Evolutionary conservation across 2,888 invertebrate genomes (phyloP).

Genomic region (Thera obeliscata): DNA sequence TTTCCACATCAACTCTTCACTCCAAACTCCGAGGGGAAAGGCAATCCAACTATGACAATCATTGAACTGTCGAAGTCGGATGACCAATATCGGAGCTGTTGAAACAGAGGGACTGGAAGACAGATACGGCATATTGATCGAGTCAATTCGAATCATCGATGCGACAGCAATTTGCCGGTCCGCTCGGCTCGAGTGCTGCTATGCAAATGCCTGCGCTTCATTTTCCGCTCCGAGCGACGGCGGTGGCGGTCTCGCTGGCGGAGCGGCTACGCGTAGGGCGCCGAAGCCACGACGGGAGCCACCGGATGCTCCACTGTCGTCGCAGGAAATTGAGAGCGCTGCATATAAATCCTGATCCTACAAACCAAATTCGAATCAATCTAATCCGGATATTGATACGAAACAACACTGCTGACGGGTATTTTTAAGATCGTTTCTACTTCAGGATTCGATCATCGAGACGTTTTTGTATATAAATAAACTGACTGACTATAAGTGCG

Average conservation of each 20-base stretch:
- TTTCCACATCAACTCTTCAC: slow-evolving; percentile 33
- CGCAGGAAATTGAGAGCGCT: slow-evolving; percentile 83
- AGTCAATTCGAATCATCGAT: slow-evolving; percentile 77
- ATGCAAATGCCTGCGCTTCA: slow-evolving; percentile 80
- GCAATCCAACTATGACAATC: slow-evolving; percentile 32
- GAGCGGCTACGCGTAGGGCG: slow-evolving; percentile 36
- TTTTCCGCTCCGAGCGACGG: slow-evolving; percentile 71
- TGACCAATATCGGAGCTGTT: slow-evolving; percentile 37
- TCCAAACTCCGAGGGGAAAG: slow-evolving; percentile 17
- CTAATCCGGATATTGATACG: slow-evolving; percentile 83
- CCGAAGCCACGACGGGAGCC: slow-evolving; percentile 51
- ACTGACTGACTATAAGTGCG: background rate
- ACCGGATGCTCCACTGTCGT: slow-evolving; percentile 80
- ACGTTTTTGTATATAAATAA: background rate
- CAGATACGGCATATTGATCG: slow-evolving; percentile 76
- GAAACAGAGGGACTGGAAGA: slow-evolving; percentile 48
- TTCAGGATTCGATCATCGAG: slow-evolving; percentile 22
- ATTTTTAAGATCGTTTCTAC: slow-evolving; percentile 57
- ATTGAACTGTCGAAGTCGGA: slow-evolving; percentile 40
- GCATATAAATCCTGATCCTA: slow-evolving; percentile 80
- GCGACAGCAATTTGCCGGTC: slow-evolving; percentile 82
- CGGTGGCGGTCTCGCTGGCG: slow-evolving; percentile 42
- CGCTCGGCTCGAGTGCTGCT: slow-evolving; percentile 74
- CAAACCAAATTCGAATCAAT: slow-evolving; percentile 82
- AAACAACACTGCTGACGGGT: slow-evolving; percentile 68